These are phyloP conservation scores for Cheirogaleus major DNA, from an alignment of 2,797 vertebrate species.

Conservation along the genomic window DNA sequence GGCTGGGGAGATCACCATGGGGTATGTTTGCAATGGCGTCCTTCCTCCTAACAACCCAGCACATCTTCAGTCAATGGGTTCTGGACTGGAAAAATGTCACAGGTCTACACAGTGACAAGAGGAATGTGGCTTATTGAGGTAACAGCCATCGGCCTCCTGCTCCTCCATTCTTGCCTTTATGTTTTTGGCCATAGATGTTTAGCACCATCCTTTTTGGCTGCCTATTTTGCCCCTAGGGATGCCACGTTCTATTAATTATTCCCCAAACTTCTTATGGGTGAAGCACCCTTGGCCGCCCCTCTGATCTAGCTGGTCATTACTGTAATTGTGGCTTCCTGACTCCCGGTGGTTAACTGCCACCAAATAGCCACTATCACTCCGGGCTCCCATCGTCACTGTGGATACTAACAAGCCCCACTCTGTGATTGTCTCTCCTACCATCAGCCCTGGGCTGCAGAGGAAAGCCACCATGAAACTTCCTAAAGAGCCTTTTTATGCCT, in stretches of 20 bases:
- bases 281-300: neutral
- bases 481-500: neutral
- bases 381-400: neutral
- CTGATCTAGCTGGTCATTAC: neutral
- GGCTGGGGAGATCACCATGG: neutral
- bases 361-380: neutral
- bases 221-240: neutral
- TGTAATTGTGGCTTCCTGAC: neutral
- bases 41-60: neutral
- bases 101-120: neutral
- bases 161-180: neutral
- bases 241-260: neutral
- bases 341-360: neutral
- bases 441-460: neutral
- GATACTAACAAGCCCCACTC: neutral
- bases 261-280: neutral
- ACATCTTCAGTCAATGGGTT: neutral
- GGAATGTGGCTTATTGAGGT: neutral
- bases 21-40: neutral
- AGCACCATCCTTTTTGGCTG: neutral
- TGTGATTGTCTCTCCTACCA: neutral
- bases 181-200: neutral
- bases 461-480: neutral
- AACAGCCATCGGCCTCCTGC: neutral
- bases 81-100: neutral